Evolutionary conservation across 2,113 vertebrate species (phyloP).

Genomic region (Anolis carolinensis): DNA sequence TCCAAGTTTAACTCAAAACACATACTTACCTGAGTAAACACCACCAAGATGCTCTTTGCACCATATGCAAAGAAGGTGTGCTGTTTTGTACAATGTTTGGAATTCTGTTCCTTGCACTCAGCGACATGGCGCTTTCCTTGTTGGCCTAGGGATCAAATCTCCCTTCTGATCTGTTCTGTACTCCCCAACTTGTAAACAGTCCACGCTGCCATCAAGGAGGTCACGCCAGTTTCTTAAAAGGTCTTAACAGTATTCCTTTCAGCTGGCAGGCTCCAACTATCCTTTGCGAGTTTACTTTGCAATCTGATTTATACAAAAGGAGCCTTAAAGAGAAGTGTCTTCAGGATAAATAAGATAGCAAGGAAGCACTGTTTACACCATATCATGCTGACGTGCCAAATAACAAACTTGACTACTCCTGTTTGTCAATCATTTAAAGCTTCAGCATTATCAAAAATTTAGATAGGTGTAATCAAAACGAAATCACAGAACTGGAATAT

Average conservation of each 20-base stretch:
- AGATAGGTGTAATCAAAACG: not conserved
- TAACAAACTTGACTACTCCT: not conserved
- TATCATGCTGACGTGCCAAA: not conserved
- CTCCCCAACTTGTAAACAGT: not conserved
- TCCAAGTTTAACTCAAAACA: not conserved
- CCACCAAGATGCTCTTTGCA: not conserved
- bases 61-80: not conserved
- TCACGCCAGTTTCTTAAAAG: not conserved
- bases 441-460: not conserved
- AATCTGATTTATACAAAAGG: not conserved
- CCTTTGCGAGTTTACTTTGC: not conserved
- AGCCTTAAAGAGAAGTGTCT: not conserved
- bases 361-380: not conserved
- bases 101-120: conserved; percentile 6
- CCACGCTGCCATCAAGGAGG: not conserved
- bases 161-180: conserved; percentile 14
- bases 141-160: not conserved
- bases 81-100: not conserved
- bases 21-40: conserved; percentile 3
- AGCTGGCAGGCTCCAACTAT: not conserved
- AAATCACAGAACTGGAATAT: not conserved
- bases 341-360: not conserved
- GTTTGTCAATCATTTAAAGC: not conserved
- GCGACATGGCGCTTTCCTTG: not conserved
- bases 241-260: not conserved